Conservation (phyloP, 2,113 vertebrate species). For the Bolborhynchus lineola region DNA sequence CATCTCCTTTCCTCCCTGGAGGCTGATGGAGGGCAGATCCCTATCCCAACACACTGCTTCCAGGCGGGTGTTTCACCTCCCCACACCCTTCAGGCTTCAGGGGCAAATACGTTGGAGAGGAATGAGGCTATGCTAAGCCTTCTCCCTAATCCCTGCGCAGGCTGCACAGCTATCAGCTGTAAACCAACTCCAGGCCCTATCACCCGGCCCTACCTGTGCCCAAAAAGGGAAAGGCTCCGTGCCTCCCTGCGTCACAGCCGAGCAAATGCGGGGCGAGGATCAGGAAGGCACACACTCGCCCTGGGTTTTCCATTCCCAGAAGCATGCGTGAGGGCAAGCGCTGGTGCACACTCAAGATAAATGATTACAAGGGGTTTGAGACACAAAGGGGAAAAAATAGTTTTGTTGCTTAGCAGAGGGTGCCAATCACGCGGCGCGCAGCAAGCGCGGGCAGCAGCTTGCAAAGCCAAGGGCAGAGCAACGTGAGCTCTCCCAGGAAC, state of each 20-base stretch:
- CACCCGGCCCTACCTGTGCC: background rate
- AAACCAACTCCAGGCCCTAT: background rate
- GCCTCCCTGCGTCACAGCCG: background rate
- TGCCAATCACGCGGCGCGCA: background rate
- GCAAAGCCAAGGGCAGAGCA: background rate
- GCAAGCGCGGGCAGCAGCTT: background rate
- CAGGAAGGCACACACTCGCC: background rate
- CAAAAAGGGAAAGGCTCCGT: background rate
- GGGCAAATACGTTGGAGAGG: background rate
- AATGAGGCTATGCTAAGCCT: background rate
- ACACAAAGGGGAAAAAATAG: slow-evolving; percentile 27
- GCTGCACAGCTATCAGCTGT: background rate
- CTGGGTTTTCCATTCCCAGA: background rate
- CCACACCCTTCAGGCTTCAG: background rate
- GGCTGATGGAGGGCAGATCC: background rate
- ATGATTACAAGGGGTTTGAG: slow-evolving; percentile 27
- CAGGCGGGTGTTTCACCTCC: background rate
- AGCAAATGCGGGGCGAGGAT: background rate
- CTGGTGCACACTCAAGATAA: background rate
- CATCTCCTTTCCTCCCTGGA: background rate
- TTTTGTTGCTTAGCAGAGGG: background rate
- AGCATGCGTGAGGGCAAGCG: background rate
- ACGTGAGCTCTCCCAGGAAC: background rate
- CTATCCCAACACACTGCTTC: accelerated
- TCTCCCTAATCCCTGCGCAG: background rate